Conservation (phyloP, 2,113 vertebrate species). For the Cygnus atratus region DNA sequence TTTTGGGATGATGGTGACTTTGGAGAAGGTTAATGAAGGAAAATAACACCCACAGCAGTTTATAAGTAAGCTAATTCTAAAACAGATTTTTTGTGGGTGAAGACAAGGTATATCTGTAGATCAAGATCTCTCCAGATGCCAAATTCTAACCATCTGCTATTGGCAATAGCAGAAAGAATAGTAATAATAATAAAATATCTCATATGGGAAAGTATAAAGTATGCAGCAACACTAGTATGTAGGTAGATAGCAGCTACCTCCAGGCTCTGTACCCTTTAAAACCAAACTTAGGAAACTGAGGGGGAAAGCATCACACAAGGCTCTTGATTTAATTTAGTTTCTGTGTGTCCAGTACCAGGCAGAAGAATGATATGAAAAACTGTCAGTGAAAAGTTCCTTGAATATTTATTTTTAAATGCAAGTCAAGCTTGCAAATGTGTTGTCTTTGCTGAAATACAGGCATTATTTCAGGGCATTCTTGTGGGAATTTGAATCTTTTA, state of each 20-base stretch:
- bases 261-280: not conserved
- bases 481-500: not conserved
- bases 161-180: not conserved
- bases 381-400: not conserved
- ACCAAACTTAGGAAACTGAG: not conserved
- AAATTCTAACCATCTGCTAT: slow-evolving; percentile 1
- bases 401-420: not conserved
- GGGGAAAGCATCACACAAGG: not conserved
- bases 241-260: not conserved
- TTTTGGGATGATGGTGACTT: not conserved
- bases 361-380: not conserved
- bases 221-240: not conserved
- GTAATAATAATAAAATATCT: not conserved
- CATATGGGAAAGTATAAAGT: not conserved
- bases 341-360: not conserved
- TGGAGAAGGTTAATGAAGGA: slow-evolving; percentile 24
- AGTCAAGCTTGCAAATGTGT: not conserved
- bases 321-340: not conserved
- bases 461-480: not conserved
- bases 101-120: slow-evolving; percentile 10
- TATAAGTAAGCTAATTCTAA: slow-evolving; percentile 22
- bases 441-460: not conserved
- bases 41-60: not conserved
- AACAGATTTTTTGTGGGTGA: slow-evolving; percentile 1
- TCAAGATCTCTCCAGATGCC: not conserved